A percentile compares a stretch with the other conserved stretches of the same genome.
Conservation (phyloP, 2,888 invertebrate species). For the Drosophila prostipennis region DNA sequence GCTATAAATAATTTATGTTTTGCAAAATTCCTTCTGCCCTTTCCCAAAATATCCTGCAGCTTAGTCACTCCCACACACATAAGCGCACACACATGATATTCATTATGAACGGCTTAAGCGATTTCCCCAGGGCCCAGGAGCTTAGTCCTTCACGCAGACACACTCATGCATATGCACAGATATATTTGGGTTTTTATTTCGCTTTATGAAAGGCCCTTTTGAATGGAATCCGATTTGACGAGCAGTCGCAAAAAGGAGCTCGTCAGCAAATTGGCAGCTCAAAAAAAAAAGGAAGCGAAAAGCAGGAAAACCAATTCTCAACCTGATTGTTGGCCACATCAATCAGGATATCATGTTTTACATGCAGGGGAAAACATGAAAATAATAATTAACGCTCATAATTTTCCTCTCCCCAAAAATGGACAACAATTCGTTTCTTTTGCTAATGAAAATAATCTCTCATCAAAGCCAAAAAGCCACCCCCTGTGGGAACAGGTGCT, state of each 20-base stretch:
- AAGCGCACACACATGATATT: conserved; percentile 68
- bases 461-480: conserved; percentile 74
- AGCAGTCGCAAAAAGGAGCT: conserved; percentile 27
- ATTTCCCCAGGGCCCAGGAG: conserved; percentile 82
- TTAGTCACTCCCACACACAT: conserved; percentile 30
- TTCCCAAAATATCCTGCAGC: conserved; percentile 12
- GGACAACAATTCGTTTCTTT: conserved; percentile 44
- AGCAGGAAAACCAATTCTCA: conserved; percentile 49
- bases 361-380: conserved; percentile 63
- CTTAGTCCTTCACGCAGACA: conserved; percentile 75
- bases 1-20: conserved; percentile 2
- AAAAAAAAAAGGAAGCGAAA: no score
- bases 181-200: conserved; percentile 40
- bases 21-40: not conserved
- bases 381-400: conserved; percentile 76
- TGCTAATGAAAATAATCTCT: conserved; percentile 82
- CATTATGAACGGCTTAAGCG: conserved; percentile 84
- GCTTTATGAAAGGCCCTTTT: conserved; percentile 56
- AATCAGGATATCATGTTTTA: conserved; percentile 68
- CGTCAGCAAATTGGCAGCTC: conserved; percentile 67
- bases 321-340: conserved; percentile 62
- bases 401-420: conserved; percentile 50
- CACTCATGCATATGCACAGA: conserved; percentile 63
- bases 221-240: conserved; percentile 71
- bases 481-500: conserved; percentile 68